A percentile compares a stretch with the other conserved stretches of the same genome.
phyloP scores from a whole-genome alignment of 2,113 vertebrate species.

The Sphyrna mokarran region DNA sequence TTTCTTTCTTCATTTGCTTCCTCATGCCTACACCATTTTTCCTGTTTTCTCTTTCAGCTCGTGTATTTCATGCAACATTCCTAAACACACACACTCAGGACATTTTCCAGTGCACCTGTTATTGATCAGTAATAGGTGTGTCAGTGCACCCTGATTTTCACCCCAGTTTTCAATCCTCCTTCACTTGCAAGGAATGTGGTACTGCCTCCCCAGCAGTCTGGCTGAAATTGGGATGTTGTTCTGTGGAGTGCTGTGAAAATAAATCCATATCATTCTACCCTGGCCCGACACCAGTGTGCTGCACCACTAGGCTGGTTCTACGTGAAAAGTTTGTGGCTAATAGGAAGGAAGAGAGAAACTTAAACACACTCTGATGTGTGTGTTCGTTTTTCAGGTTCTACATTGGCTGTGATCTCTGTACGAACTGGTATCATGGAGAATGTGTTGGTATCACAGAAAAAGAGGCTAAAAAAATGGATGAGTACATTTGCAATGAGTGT shows the following conservation, averaged over 20 bases:
- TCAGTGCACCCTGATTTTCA: neutral
- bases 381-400: slow-evolving; percentile 77
- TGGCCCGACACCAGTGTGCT: neutral
- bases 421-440: slow-evolving; percentile 98
- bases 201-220: neutral
- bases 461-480: slow-evolving; percentile 98
- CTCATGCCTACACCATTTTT: neutral
- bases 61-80: neutral
- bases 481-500: slow-evolving; percentile 98
- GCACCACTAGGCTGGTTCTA: neutral
- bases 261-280: neutral
- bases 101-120: neutral
- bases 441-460: slow-evolving; percentile 98
- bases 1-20: neutral
- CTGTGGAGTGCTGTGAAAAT: neutral
- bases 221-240: neutral
- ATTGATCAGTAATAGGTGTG: neutral
- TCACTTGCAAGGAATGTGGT: neutral
- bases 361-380: slow-evolving; percentile 24
- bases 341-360: neutral
- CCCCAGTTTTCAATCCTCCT: neutral
- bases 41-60: neutral
- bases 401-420: slow-evolving; percentile 98
- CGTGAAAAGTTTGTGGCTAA: neutral
- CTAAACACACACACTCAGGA: neutral